Conservation (phyloP, 2,113 vertebrate species). For the Chlamydotis undulata region DNA sequence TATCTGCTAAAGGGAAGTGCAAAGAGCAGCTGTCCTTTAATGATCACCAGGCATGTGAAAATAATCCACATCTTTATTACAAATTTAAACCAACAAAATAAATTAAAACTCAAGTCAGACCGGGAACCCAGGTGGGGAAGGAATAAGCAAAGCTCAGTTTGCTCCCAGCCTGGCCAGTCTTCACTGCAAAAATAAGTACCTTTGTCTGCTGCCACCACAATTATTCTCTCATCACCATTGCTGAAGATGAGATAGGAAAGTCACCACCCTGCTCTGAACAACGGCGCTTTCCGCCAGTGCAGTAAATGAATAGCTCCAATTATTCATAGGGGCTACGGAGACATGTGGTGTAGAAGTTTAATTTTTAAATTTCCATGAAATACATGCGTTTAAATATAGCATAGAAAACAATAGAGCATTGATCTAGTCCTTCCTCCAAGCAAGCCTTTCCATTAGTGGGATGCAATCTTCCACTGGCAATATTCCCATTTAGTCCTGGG, state of each 20-base stretch:
- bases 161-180: neutral
- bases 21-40: conserved; percentile 70
- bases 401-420: conserved; percentile 20
- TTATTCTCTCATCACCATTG: conserved; percentile 54
- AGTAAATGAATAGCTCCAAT: conserved; percentile 40
- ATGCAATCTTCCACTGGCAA: neutral
- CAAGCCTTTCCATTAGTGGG: conserved; percentile 4
- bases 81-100: conserved; percentile 43
- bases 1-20: conserved; percentile 49
- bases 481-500: neutral
- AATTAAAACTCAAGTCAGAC: conserved; percentile 47
- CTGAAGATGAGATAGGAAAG: conserved; percentile 50
- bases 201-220: conserved; percentile 50
- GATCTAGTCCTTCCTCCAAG: neutral
- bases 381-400: conserved; percentile 37
- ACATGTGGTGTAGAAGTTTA: neutral
- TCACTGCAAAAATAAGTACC: conserved; percentile 55
- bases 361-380: conserved; percentile 39
- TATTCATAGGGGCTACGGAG: neutral
- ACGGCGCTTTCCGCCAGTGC: neutral
- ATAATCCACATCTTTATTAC: conserved; percentile 58
- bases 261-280: neutral
- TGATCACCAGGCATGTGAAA: conserved; percentile 33
- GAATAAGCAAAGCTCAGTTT: conserved; percentile 60
- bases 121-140: conserved; percentile 43